Conservation (phyloP, 2,797 vertebrate species). For the Dipus sagitta region DNA sequence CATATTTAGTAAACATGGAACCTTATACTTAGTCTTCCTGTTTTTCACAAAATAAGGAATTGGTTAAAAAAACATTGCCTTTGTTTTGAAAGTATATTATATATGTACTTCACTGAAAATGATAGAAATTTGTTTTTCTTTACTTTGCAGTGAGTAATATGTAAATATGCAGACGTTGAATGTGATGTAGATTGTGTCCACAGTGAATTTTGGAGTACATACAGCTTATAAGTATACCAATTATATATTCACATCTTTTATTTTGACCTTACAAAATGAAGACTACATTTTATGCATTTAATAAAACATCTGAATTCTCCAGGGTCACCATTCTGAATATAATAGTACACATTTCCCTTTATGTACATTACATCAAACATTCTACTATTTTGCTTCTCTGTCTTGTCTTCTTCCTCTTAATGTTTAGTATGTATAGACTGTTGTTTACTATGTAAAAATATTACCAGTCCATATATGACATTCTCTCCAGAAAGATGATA, state of each 20-base stretch:
- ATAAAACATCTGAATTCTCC: slow-evolving; percentile 57
- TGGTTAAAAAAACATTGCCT: slow-evolving; percentile 21
- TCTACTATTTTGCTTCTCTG: not conserved
- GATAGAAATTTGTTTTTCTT: slow-evolving; percentile 20
- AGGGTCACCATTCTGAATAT: not conserved
- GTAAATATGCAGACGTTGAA: slow-evolving; percentile 43
- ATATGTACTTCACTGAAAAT: slow-evolving; percentile 30
- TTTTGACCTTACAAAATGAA: slow-evolving; percentile 66
- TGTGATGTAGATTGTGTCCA: slow-evolving; percentile 55
- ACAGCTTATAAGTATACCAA: slow-evolving; percentile 30
- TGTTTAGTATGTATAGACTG: not conserved
- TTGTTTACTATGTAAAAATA: not conserved
- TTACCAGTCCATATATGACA: not conserved
- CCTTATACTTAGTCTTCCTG: slow-evolving; percentile 26
- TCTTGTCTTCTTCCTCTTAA: not conserved
- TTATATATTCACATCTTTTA: slow-evolving; percentile 38
- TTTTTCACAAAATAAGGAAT: slow-evolving; percentile 63
- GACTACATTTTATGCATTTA: slow-evolving; percentile 69
- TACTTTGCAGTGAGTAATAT: not conserved
- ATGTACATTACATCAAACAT: not conserved
- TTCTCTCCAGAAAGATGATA: slow-evolving; percentile 3
- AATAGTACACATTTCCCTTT: not conserved
- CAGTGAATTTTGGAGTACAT: slow-evolving; percentile 49
- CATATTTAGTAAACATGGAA: slow-evolving; percentile 35
- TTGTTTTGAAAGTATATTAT: slow-evolving; percentile 61